Evolutionary conservation across 2,113 vertebrate species (phyloP).

Genomic region (Regulus satrapa): DNA sequence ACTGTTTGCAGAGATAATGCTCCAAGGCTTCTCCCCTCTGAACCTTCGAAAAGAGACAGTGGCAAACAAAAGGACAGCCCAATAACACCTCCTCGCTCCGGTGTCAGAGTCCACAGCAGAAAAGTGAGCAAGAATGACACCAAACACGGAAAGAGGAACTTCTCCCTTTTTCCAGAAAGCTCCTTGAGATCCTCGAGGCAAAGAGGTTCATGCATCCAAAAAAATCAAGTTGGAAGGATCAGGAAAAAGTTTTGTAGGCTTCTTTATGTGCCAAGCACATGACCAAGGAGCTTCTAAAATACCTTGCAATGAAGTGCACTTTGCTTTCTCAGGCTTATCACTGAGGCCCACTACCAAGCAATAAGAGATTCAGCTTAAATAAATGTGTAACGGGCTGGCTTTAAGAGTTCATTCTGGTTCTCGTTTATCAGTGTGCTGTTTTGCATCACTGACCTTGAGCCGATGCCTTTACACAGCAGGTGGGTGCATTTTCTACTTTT

Average conservation of each 20-base stretch:
- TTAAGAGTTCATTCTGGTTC: not conserved
- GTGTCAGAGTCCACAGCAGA: not conserved
- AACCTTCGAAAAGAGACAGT: not conserved
- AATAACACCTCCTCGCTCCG: not conserved
- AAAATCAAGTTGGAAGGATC: not conserved
- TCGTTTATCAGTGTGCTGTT: not conserved
- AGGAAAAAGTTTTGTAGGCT: not conserved
- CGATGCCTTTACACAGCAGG: not conserved
- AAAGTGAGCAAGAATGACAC: not conserved
- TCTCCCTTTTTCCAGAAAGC: not conserved
- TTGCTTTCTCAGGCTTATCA: not conserved
- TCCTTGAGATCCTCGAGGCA: accelerated
- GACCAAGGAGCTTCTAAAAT: not conserved
- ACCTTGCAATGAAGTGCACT: not conserved
- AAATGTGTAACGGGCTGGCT: not conserved
- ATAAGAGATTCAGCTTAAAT: not conserved
- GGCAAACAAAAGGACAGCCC: constrained; percentile 1
- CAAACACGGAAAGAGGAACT: not conserved
- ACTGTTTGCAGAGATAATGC: not conserved
- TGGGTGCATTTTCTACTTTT: not conserved
- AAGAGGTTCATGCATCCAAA: not conserved
- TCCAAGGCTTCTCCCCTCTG: constrained; percentile 7
- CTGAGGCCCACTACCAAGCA: not conserved
- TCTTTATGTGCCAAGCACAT: not conserved
- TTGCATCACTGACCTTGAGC: not conserved